Base-by-base conservation (phyloP, 2,888 invertebrate genomes). In the Eilema griseolum region DNA sequence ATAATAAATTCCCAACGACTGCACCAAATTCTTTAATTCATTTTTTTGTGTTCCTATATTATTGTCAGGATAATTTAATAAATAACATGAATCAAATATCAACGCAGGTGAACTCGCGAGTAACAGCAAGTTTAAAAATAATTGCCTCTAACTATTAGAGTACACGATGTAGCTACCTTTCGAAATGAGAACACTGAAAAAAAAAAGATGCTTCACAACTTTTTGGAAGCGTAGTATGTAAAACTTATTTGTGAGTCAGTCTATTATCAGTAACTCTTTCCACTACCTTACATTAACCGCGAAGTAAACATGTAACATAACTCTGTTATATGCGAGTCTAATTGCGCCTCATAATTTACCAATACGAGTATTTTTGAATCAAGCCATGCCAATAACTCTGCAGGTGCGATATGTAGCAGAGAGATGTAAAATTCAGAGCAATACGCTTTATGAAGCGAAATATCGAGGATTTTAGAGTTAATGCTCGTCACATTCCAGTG, bases 261-360 rank as follows among this genome's bases (percentile, higher is more conserved):
- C 52, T 52, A 52, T n/a, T 46, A 46, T n/a, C n/a, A n/a, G n/a
- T 52, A 52, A 52, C 52, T 52, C n/a, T 52, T 8, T n/a, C 20
- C 46, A 46, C 20, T 46, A 20, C 46, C 16, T 3, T n/a, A 52
- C 52, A 20, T n/a, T n/a, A 20, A 52, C 20, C 20, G n/a, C 52
- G 8, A 52, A 20, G 1, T 41, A 28, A 41, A 66, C 41, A 41
- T 69, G 24, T 46, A 41, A 57, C 11, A 41, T 14, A 23, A 56
- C 8, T 46, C 71, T 24, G 57, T 46, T 20, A 64, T 33, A 23
- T 28, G 26, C 57, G n/a, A 68, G 61, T 71, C 60, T 76, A 81
- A 82, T 83, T 80, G 80, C 81, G 80, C 80, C 81, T 82, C 80
- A 73, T 69, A 71, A 69, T 74, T 69, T 37, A 56, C 23, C 46